Conservation (phyloP, 2,113 vertebrate species). For the Antennarius striatus region DNA sequence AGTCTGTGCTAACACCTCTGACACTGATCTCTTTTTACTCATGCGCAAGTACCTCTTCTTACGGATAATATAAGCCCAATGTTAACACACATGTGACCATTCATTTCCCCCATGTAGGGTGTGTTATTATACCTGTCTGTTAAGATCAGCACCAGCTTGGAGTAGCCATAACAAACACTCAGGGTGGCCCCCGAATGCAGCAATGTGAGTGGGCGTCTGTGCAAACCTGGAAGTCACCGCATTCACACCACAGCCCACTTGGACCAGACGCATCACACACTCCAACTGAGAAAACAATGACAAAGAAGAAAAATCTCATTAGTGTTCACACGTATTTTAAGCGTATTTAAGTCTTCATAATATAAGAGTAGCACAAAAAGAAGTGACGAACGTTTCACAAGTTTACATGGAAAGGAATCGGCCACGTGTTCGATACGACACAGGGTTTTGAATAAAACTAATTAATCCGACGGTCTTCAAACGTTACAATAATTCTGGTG, state of each 20-base stretch:
- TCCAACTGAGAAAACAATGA: conserved; percentile 85
- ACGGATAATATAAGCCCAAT: not conserved
- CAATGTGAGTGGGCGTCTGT: conserved; percentile 96
- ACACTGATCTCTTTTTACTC: conserved; percentile 24
- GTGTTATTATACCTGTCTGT: conserved; percentile 87
- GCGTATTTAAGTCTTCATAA: too few relatives aligned
- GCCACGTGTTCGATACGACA: too few relatives aligned
- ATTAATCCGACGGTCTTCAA: too few relatives aligned
- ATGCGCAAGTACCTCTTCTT: not conserved
- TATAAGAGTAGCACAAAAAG: too few relatives aligned
- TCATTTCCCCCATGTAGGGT: not conserved
- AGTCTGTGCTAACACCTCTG: conserved; percentile 40
- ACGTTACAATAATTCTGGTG: too few relatives aligned
- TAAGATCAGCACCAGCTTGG: conserved; percentile 94
- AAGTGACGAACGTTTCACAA: too few relatives aligned
- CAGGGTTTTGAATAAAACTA: too few relatives aligned
- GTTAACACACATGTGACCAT: not conserved
- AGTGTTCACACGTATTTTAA: not conserved
- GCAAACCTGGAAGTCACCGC: conserved; percentile 91
- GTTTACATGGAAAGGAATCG: too few relatives aligned
- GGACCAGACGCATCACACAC: conserved; percentile 91
- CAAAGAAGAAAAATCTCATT: not conserved
- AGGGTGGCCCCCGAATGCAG: conserved; percentile 97
- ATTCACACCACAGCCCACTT: conserved; percentile 91
- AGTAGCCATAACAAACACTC: conserved; percentile 96